A percentile compares a stretch with the other conserved stretches of the same genome.
phyloP scores from a whole-genome alignment of 2,797 vertebrate species.

The Oceanodroma leucorhoa region DNA sequence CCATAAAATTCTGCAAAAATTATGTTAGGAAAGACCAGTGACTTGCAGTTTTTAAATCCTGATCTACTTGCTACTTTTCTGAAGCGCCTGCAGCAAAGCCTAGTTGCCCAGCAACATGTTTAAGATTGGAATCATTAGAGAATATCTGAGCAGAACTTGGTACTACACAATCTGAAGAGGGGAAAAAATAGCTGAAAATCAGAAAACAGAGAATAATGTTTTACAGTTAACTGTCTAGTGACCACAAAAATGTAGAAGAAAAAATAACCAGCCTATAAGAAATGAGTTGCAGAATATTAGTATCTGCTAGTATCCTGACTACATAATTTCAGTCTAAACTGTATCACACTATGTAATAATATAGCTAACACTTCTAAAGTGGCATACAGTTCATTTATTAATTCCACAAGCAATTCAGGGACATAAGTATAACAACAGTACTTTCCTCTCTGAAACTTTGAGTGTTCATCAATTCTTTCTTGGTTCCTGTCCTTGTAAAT shows the following conservation, averaged over 20 bases:
- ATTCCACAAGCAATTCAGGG: not conserved
- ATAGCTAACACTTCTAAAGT: not conserved
- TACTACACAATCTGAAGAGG: not conserved
- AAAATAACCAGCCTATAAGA: not conserved
- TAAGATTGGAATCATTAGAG: not conserved
- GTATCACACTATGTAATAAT: not conserved
- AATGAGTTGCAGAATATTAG: not conserved
- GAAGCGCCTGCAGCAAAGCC: not conserved
- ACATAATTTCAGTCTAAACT: not conserved
- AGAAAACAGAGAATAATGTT: not conserved
- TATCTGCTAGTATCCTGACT: not conserved
- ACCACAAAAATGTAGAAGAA: not conserved
- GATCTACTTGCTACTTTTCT: not conserved
- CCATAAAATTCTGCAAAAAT: not conserved
- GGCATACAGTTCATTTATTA: not conserved
- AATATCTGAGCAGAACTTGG: conserved; percentile 1
- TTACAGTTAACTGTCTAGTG: not conserved
- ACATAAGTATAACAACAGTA: not conserved
- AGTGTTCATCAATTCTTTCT: not conserved
- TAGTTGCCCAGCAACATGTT: conserved; percentile 42
- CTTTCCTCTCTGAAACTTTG: not conserved
- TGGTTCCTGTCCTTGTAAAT: not conserved
- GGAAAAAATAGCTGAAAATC: not conserved
- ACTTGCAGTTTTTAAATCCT: conserved; percentile 5
- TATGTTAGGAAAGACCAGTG: not conserved